Evolutionary conservation across 2,113 vertebrate species (phyloP).

Genomic region (Bostrychus sinensis): DNA sequence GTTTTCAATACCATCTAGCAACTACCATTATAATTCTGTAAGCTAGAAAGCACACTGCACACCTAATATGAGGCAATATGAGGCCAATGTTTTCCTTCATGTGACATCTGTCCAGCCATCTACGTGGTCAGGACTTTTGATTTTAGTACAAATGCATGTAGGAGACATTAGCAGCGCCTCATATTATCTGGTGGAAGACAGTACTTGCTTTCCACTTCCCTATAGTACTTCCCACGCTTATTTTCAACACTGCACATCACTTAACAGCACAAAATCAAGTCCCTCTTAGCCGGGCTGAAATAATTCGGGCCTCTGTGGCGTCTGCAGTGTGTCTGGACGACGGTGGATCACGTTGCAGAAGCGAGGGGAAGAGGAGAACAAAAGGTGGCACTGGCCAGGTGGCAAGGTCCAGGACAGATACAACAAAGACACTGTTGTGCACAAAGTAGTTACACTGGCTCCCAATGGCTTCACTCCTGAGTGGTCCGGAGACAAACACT

Average conservation of each 20-base stretch:
- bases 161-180: too few species aligned
- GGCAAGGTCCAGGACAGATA: slow-evolving; percentile 43
- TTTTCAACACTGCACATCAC: neutral
- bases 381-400: slow-evolving; percentile 65
- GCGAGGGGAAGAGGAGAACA: slow-evolving; percentile 55
- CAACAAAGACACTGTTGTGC: slow-evolving; percentile 71
- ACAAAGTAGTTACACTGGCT: slow-evolving; percentile 39
- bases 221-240: neutral
- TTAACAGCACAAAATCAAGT: slow-evolving; percentile 3
- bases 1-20: too few species aligned
- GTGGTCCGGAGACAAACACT: slow-evolving; percentile 49
- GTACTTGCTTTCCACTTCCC: neutral
- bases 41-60: too few species aligned
- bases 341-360: slow-evolving; percentile 52
- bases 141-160: too few species aligned
- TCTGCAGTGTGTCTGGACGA: slow-evolving; percentile 5
- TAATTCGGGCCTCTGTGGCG: slow-evolving; percentile 7
- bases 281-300: slow-evolving; percentile 5
- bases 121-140: too few species aligned
- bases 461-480: slow-evolving; percentile 54
- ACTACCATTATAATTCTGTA: too few species aligned
- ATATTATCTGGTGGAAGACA: too few species aligned
- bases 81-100: too few species aligned
- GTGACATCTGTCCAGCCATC: too few species aligned
- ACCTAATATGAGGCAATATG: too few species aligned